Evolutionary conservation across 2,113 vertebrate genomes (phyloP), one percentile per base, ranked within the genome.

Genomic region (Amphilophus citrinellus): DNA sequence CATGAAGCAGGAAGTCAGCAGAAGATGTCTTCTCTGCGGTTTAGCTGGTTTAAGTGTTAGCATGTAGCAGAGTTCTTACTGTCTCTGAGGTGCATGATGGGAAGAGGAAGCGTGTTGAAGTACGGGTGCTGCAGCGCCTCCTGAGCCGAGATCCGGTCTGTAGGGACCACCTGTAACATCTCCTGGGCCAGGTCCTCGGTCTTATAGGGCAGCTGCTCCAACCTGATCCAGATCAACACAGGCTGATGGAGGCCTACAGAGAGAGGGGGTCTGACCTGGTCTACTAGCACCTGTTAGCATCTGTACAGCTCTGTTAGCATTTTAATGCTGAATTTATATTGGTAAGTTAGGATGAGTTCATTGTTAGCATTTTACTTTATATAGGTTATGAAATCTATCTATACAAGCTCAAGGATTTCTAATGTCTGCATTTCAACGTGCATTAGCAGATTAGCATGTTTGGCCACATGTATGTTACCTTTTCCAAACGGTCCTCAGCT

Each of bases 121-220:
- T 97, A 98, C 10, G 85, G 79, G 58, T 98, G 98, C 83, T 87
- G 92, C 42, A 98, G 91, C 0, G 95, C 94, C 0, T 96, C 95
- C 44, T 94, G 95, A 0, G 96, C 96, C 0, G 96, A 96, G 78
- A 97, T 96, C 4, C 91, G 91, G 68, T 95, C 95, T 60, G 75
- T 11, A 2, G 97, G 97, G 80, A 95, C 94, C 39, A 92, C 91
- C 88, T 85, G 96, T 71, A 98, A 87, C 96, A 98, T 96, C 83
- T 93, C 95, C 68, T 96, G 96, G 82, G 96, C 96, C 94, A 99
- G 84, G 84, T 97, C 95, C 89, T 98, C 97, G 0, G 95, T 97
- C 91, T 94, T 97, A 59, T 88, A 90, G 57, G 97, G 97, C 56
- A 95, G 89, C 79, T 94, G 95, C 57, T 95, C 93, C 83, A 98